These are phyloP conservation scores for Sebastes nivosus DNA, from an alignment of 2,797 vertebrate species.

Conservation along the genomic window DNA sequence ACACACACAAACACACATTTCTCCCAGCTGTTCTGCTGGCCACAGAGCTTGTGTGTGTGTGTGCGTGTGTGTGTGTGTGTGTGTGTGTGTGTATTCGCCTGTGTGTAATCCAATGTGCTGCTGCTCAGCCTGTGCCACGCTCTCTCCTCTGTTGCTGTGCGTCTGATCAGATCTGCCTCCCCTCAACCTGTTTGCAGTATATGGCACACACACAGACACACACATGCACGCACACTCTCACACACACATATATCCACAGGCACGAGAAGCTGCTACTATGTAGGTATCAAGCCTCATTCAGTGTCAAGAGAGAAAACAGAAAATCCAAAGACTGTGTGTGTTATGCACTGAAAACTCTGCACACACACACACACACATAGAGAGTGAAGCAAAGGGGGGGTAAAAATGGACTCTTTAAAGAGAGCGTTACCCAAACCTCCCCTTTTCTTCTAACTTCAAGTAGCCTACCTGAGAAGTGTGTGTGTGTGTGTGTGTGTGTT, in stretches of 20 bases:
- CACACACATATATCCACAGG: slow-evolving; percentile 2
- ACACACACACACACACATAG: slow-evolving; percentile 13
- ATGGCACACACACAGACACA: slow-evolving; percentile 50
- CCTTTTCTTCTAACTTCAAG: slow-evolving; percentile 48
- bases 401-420: slow-evolving; percentile 30
- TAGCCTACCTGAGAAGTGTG: slow-evolving; percentile 24
- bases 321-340: slow-evolving; percentile 1
- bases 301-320: slow-evolving; percentile 29
- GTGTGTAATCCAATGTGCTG: slow-evolving; percentile 80
- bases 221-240: slow-evolving; percentile 7
- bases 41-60: slow-evolving; percentile 35
- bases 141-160: slow-evolving; percentile 84
- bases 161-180: slow-evolving; percentile 85
- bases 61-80: background rate
- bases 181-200: slow-evolving; percentile 81
- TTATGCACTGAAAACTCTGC: slow-evolving; percentile 40
- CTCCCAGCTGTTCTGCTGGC: slow-evolving; percentile 78
- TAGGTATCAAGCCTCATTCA: slow-evolving; percentile 48
- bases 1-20: slow-evolving; percentile 53
- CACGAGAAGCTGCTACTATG: slow-evolving; percentile 56
- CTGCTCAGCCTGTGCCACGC: slow-evolving; percentile 78
- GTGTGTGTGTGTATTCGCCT: slow-evolving; percentile 60
- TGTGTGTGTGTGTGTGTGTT: slow-evolving; percentile 26
- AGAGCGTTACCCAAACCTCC: background rate
- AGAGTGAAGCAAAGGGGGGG: background rate